Percentiles rank a stretch among this genome's conserved stretches.
Evolutionary conservation across 2,888 invertebrate species (phyloP).

Genomic region (Lypha dubia): DNA sequence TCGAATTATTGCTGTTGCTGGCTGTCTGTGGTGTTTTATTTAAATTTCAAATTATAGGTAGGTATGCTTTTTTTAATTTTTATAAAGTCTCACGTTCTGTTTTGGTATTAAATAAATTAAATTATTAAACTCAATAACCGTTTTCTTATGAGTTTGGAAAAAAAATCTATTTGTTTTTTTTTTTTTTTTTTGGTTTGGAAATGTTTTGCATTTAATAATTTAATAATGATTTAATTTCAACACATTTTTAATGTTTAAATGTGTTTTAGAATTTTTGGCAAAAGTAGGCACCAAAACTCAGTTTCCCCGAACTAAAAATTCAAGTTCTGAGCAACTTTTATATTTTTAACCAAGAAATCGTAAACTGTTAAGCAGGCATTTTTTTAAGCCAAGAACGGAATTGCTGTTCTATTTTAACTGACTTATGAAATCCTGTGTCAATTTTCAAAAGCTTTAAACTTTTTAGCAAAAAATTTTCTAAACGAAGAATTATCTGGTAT

Average conservation of each 20-base stretch:
- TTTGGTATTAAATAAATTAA: conserved; percentile 55
- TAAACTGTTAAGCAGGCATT: no score
- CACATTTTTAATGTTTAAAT: conserved; percentile 50
- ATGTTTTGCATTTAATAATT: conserved; percentile 1
- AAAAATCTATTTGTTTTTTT: conserved; percentile 8
- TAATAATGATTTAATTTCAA: conserved; percentile 32
- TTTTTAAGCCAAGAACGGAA: no score
- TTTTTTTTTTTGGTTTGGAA: conserved; percentile 14
- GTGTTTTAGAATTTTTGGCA: conserved; percentile 18
- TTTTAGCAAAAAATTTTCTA: no score
- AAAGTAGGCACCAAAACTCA: conserved; percentile 10
- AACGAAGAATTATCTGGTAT: no score
- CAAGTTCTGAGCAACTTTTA: no score
- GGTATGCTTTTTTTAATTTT: conserved; percentile 52
- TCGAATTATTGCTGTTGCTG: conserved; percentile 16
- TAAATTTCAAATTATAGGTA: conserved; percentile 46
- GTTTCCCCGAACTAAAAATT: background rate
- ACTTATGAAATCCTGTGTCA: no score
- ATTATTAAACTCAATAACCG: conserved; percentile 35
- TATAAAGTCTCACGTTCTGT: conserved; percentile 68
- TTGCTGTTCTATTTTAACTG: no score
- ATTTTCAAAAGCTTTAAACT: no score
- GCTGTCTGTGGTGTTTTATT: background rate
- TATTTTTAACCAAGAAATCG: no score
- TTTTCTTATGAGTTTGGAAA: conserved; percentile 14